Evolutionary conservation across 2,888 invertebrate species (phyloP), one percentile per base, ranked within the genome.

Genomic region (Meteorus colon): DNA sequence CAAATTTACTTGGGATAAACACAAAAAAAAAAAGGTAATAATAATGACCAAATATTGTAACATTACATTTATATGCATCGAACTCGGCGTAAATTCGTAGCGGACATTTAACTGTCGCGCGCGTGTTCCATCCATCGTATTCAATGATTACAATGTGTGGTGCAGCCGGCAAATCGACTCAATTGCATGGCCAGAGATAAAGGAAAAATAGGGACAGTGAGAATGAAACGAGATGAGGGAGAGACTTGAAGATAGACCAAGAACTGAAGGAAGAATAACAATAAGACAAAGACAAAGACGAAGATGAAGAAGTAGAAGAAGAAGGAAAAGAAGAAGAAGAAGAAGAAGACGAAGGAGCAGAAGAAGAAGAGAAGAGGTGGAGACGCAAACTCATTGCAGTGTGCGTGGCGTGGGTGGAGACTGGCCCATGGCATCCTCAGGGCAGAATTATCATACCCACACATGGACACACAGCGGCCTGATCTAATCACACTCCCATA

Each of bases 401-500:
- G 83, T 86, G 85, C 83, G 84, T 84, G 84, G 88, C 87, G 88
- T 87, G 87, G 87, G 88, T 88, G 87, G 87, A 87, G 86, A 87
- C 88, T 83, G 83, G 82, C 81, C 86, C 84, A 85, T 82, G 86
- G 85, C 84, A 83, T 86, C 88, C 88, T 83, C 84, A 79, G 87
- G 88, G 88, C 88, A 87, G 89, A 89, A 89, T 89, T 89, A 89
- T 89, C 89, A 89, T 89, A 89, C 89, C 86, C 84, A 86, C 85
- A 88, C 87, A 85, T 81, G 78, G 78, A 81, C 79, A 78, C 19
- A 55, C 74, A 78, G 81, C 85, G 84, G 86, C 80, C 87, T 86
- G 88, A 88, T 88, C 89, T 89, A 88, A 89, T 89, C 89, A 89
- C 89, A 88, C 89, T 88, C 86, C 85, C 89, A 88, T 89, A 89